These are phyloP conservation scores for Apantesis nais DNA, from an alignment of 2,888 invertebrate species.

Conservation along the genomic window DNA sequence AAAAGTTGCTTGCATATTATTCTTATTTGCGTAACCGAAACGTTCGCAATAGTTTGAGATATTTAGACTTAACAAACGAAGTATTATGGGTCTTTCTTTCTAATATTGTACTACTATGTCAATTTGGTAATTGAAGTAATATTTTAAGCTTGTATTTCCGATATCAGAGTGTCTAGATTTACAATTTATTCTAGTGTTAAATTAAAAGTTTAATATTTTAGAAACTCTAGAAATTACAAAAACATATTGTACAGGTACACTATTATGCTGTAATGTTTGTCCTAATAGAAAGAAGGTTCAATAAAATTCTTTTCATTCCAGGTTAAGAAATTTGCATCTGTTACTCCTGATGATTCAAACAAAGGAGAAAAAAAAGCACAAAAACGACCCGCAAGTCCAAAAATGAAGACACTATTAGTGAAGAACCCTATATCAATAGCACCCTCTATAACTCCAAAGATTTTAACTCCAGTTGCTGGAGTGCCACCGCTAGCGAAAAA, in stretches of 20 bases:
- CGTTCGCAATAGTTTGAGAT: too few species aligned
- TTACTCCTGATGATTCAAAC: constrained; percentile 61
- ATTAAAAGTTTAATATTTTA: not conserved
- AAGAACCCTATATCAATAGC: constrained; percentile 66
- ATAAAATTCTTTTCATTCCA: constrained; percentile 37
- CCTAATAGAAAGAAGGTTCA: not conserved
- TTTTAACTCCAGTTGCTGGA: constrained; percentile 45
- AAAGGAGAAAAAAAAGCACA: constrained; percentile 66
- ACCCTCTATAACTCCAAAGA: constrained; percentile 40
- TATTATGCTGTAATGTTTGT: not conserved
- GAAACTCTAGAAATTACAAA: not conserved
- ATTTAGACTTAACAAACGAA: too few species aligned
- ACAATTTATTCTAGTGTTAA: not conserved
- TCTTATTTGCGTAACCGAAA: too few species aligned
- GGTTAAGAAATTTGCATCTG: constrained; percentile 82
- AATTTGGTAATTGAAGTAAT: too few species aligned
- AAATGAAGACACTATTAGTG: constrained; percentile 57
- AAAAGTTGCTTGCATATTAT: too few species aligned
- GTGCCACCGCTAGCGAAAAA: constrained; percentile 62
- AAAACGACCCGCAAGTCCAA: constrained; percentile 73
- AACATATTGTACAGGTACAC: too few species aligned
- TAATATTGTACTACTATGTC: too few species aligned
- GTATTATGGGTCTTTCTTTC: too few species aligned
- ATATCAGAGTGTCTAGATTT: not conserved
- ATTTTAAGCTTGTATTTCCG: not conserved